Evolutionary conservation across 1,140 invertebrate genomes (phyloP).

Genomic region (Drosophila setifemur): DNA sequence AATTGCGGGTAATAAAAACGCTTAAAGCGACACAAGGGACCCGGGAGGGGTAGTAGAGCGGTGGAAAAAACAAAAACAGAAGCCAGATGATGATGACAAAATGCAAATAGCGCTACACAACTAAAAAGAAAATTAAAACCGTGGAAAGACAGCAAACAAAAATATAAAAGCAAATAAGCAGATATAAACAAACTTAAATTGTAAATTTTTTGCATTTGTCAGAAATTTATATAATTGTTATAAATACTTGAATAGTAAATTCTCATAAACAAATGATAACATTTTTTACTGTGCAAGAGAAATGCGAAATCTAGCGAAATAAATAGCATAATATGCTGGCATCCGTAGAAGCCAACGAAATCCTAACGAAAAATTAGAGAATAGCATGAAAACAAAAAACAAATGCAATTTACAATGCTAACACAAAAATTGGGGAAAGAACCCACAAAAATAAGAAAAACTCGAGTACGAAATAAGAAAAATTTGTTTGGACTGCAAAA

Average conservation of each 20-base stretch:
- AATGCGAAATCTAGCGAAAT: constrained; percentile 32
- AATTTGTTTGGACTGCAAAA: constrained; percentile 33
- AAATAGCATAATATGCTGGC: constrained; percentile 44
- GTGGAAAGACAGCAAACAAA: neutral
- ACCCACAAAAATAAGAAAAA: constrained; percentile 9
- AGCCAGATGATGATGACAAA: constrained; percentile 31
- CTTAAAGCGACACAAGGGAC: constrained; percentile 40
- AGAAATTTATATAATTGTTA: too few relatives aligned
- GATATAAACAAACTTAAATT: neutral
- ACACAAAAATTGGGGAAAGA: constrained; percentile 41
- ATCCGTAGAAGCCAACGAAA: neutral
- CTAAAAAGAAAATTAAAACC: neutral
- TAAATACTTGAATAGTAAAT: too few relatives aligned
- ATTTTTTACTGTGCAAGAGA: neutral
- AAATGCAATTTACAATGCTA: constrained; percentile 73
- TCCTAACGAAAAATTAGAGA: constrained; percentile 1
- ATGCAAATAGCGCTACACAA: constrained; percentile 48
- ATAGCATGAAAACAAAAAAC: constrained; percentile 19
- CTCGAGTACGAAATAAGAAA: constrained; percentile 7
- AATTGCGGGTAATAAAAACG: constrained; percentile 74
- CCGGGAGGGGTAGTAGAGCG: constrained; percentile 3
- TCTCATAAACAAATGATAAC: neutral
- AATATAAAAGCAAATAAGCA: neutral
- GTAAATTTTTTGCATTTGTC: too few relatives aligned
- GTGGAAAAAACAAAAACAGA: constrained; percentile 2